These are phyloP conservation scores for Ceratina calcarata DNA, from an alignment of 1,140 invertebrate species.

Conservation along the genomic window DNA sequence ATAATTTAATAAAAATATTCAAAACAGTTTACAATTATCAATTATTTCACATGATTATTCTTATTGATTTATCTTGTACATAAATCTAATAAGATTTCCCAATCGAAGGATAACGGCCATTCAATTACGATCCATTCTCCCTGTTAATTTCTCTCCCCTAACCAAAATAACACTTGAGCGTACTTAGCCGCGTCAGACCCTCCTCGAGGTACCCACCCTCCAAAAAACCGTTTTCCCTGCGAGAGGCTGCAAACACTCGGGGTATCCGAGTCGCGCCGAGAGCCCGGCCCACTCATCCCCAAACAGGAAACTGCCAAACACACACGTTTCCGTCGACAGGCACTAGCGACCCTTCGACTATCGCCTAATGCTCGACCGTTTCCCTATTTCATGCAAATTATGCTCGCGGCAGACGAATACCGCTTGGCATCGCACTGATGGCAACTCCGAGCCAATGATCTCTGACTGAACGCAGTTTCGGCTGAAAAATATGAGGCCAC, in stretches of 20 bases:
- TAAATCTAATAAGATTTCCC: neutral
- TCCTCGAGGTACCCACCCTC: neutral
- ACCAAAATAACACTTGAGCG: neutral
- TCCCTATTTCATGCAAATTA: constrained; percentile 15
- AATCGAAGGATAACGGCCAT: neutral
- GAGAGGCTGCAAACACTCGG: neutral
- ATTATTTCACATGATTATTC: too few species aligned
- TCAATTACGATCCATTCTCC: neutral
- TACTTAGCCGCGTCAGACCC: neutral
- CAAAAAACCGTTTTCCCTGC: constrained; percentile 2
- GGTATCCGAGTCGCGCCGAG: neutral
- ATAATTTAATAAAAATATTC: too few species aligned
- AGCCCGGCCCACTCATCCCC: neutral
- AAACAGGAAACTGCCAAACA: constrained; percentile 2
- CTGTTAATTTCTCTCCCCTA: neutral
- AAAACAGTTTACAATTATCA: too few species aligned
- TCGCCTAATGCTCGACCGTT: neutral
- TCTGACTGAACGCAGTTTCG: too few species aligned
- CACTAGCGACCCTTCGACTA: neutral
- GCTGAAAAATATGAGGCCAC: too few species aligned
- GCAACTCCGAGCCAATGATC: constrained; percentile 14
- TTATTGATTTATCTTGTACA: too few species aligned
- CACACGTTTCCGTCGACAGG: neutral
- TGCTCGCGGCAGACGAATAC: neutral
- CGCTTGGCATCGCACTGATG: constrained; percentile 6